A percentile compares a stretch with the other conserved stretches of the same genome.
Evolutionary conservation across 2,888 invertebrate genomes (phyloP).

Genomic region (Epinotia demarniana): DNA sequence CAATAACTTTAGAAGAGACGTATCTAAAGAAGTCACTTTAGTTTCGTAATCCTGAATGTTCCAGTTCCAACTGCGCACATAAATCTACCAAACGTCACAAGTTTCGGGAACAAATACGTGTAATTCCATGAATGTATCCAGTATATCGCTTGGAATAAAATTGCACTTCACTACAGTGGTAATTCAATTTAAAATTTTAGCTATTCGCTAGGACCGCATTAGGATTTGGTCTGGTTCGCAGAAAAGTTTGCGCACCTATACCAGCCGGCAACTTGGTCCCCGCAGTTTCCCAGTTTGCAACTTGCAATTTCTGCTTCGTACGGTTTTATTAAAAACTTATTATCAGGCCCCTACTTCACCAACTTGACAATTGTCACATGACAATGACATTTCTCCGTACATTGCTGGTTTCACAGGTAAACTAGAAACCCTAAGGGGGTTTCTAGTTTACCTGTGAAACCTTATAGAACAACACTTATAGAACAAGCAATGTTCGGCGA

Average conservation of each 20-base stretch:
- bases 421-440: too few species aligned
- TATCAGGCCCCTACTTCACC: too few species aligned
- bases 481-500: too few species aligned
- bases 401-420: too few species aligned
- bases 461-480: too few species aligned
- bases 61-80: slow-evolving; percentile 8
- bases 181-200: slow-evolving; percentile 37
- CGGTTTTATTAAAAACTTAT: slow-evolving; percentile 17
- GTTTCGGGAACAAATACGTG: not conserved
- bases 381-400: too few species aligned
- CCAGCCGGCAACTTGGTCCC: slow-evolving; percentile 21
- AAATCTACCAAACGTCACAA: not conserved
- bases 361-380: too few species aligned
- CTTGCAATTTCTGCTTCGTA: slow-evolving; percentile 23
- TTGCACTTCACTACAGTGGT: not conserved
- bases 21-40: slow-evolving; percentile 16
- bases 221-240: slow-evolving; percentile 14
- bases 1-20: not conserved
- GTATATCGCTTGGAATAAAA: slow-evolving; percentile 1
- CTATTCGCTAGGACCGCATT: slow-evolving; percentile 24
- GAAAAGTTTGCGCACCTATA: slow-evolving; percentile 23
- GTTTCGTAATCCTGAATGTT: not conserved
- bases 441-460: too few species aligned
- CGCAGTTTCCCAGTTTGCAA: slow-evolving; percentile 16
- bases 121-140: not conserved